phyloP scores from a whole-genome alignment of 2,888 invertebrate species.

The Agrochola lota region DNA sequence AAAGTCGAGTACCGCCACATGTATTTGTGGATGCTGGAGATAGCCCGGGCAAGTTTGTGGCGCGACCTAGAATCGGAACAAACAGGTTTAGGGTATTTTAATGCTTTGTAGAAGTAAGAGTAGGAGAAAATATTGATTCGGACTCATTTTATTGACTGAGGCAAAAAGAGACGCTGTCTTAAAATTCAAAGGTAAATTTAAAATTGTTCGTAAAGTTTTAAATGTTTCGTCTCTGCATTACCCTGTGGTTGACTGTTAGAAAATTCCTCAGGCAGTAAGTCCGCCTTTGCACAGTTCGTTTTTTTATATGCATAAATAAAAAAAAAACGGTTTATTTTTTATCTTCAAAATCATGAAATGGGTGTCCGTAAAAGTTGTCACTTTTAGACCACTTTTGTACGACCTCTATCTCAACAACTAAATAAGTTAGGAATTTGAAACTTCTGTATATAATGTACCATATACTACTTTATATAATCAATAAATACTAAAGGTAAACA shows the following conservation, averaged over 20 bases:
- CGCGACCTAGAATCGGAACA: slow-evolving; percentile 78
- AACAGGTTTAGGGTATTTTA: not conserved
- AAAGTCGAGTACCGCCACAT: slow-evolving; percentile 94
- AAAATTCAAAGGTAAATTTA: not conserved
- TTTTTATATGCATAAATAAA: no score
- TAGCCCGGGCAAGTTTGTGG: slow-evolving; percentile 78
- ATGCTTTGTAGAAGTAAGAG: not conserved
- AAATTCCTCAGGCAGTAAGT: not conserved
- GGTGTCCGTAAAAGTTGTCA: no score
- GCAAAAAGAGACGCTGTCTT: not conserved
- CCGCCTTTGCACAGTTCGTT: no score
- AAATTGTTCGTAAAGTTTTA: not conserved
- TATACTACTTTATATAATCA: no score
- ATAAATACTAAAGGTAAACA: no score
- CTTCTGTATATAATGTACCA: no score
- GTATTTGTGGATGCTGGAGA: slow-evolving; percentile 72
- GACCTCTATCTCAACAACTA: no score
- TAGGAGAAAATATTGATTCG: not conserved
- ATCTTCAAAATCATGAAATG: no score
- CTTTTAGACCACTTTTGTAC: no score
- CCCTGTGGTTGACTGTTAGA: not conserved
- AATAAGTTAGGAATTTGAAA: no score
- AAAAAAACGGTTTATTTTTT: no score
- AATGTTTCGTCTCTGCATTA: not conserved
- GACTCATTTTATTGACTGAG: not conserved